Evolutionary conservation across 37 sponge, comb jelly and placozoan species (phyloP), one percentile per base, ranked within the genome.

Genomic region (Aphrocallistes beatrix): DNA sequence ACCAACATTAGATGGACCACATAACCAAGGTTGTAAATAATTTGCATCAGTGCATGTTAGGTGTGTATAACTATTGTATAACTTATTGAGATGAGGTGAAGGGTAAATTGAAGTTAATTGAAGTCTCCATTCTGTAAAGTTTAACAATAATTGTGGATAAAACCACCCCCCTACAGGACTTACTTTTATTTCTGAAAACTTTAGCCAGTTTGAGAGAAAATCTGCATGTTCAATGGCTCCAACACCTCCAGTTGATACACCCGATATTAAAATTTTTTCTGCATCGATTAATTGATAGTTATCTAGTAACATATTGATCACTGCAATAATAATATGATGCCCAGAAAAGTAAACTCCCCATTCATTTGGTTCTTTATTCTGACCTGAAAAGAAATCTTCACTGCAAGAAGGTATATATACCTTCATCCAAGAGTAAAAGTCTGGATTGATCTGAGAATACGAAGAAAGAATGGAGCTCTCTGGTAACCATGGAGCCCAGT

Each of bases 141-240:
- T 81, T 16, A 39, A 36, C 23, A 34, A 3, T 34, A 86, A 39
- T 17, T 81, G 39, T n/a, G 86, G 86, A 81, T 81, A 86, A 38
- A 50, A 86, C 86, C 86, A 86, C 8, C 86, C 86, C 1, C 82
- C 86, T 47, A 81, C 81, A 28, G 86, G 86, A 50, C 81, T 81
- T 1, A 81, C 86, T 8, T 40, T 81, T 17, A 86, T 82, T 6
- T n/a, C 13, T 1, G 86, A 23, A 6, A 16, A 38, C 25, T 25
- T 86, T 1, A 86, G 82, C 82, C 47, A 81, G 23, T 86, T 39
- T 6, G 86, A 38, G 34, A 86, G 40, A 81, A 23, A 86, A 39
- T 86, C 86, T 21, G 81, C n/a, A 39, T 86, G 81, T 28, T 39
- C 47, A 36, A 86, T 48, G 38, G 48, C 51, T 1, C 86, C 86